These are phyloP conservation scores for Ariolimax columbianus DNA, from an alignment of 2,888 invertebrate species.

Conservation along the genomic window DNA sequence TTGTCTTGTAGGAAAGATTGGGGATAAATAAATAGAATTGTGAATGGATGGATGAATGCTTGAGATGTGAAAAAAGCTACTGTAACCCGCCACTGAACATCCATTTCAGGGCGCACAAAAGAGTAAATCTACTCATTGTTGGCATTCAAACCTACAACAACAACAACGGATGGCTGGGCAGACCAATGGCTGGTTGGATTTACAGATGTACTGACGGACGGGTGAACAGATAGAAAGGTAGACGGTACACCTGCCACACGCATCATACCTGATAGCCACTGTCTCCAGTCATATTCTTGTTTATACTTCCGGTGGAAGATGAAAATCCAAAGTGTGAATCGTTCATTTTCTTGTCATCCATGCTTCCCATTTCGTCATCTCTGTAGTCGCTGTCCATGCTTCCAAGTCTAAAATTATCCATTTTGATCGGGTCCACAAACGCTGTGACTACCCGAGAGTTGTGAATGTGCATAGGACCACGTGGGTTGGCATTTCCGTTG, in stretches of 20 bases:
- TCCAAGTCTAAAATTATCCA: slow-evolving; percentile 53
- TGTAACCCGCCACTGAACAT: too few species aligned
- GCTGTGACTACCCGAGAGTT: slow-evolving; percentile 36
- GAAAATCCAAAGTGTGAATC: slow-evolving; percentile 45
- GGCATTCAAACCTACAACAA: neutral
- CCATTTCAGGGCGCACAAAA: too few species aligned
- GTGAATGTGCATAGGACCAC: slow-evolving; percentile 36
- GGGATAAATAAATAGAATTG: neutral
- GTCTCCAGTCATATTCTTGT: slow-evolving; percentile 14
- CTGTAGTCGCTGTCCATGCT: slow-evolving; percentile 40
- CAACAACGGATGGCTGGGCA: neutral
- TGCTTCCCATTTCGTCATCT: slow-evolving; percentile 24
- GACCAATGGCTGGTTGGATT: neutral
- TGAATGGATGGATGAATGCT: neutral
- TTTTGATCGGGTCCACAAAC: slow-evolving; percentile 31
- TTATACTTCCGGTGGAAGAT: slow-evolving; percentile 37
- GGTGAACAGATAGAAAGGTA: neutral
- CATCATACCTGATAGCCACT: slow-evolving; percentile 35
- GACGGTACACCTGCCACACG: neutral
- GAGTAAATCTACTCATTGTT: too few species aligned
- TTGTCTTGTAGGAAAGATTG: too few species aligned
- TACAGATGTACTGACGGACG: neutral
- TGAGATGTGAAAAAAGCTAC: too few species aligned
- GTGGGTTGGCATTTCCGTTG: neutral
- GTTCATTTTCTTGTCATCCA: slow-evolving; percentile 44